Evolutionary conservation across 1,140 invertebrate species (phyloP), one percentile per base, ranked within the genome.

Genomic region (Sipha flava): DNA sequence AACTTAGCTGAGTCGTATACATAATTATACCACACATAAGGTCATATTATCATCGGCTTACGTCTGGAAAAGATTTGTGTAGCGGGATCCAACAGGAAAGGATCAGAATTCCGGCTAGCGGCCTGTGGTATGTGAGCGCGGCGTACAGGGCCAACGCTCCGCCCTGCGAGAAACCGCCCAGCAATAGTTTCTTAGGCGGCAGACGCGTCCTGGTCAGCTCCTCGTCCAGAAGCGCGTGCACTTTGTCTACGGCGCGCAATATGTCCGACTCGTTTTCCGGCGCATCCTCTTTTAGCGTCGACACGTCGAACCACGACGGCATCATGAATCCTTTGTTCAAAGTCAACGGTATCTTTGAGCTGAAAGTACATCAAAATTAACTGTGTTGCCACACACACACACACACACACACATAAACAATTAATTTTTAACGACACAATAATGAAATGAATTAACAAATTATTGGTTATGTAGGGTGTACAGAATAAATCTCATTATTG

Each of bases 221-320:
- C 64, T 92, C 88, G 31, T 91, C 89, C 82, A 99, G 96, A 84
- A 98, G 87, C 21, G 87, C 85, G 85, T 97, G 93, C 66, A 98
- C 91, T 82, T 89, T 88, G 81, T 90, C 88, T 37, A 93, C 89
- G 12, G 96, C 95, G 84, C 88, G 88, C 80, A 91, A 89, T 82
- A 98, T 97, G 4, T 94, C 88, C 81, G 85, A 91, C 84, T 94
- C 94, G 88, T 98, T 96, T 87, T 98, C 95, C 10, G 91, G 90
- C n/a, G 92, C 92, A 80, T 89, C 90, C 21, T 92, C 90, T 84
- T 95, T 92, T 81, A 98, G 86, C 9, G 92, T 90, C 84, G 90
- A 89, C 77, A 98, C 88, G 87, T 98, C 96, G 88, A 98, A 98
- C 95, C 96, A 98, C 18, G 95, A 96, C 12, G 95, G 95, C 95